Base-by-base conservation (phyloP, 2,797 vertebrate species). In the Smutsia temminckii region DNA sequence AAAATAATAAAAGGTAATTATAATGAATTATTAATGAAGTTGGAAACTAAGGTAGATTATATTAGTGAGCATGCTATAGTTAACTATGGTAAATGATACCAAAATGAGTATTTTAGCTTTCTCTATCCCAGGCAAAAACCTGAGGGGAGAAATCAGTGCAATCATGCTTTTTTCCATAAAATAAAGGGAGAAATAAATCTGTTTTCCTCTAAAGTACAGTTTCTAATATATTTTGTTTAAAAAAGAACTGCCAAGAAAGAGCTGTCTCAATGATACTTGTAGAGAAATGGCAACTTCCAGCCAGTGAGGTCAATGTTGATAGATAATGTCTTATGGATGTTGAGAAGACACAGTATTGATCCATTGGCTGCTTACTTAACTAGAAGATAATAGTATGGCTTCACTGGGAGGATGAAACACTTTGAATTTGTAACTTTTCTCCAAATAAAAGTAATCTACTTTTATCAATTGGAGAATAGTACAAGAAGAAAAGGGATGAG, bases 31-130 rank as follows among this genome's bases (percentile, higher is more conserved):
- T 95, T 95, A 97, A 96, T 93, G 81, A 96, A 96, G 93, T 89
- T 91, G 40, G 96, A 93, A 97, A 90, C 63, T 77, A 89, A 93
- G 27, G 46, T 96, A 90, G 89, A 75, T 55, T 87, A 87, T 88
- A 37, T 89, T 95, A 95, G 91, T 95, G 84, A 97, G 29, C 61
- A 55, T 95, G 42, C 94, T 96, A 93, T 95, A 97, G 96, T 98
- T 96, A 96, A 95, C 94, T 96, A 59, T 87, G 81, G 94, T 91
- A 96, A 96, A 94, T 61, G 29, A 88, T 92, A 96, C 88, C 51
- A 97, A 97, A 97, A 97, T 97, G 64, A 96, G 32, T 87, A 95
- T 97, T 96, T 92, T 96, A 95, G 23, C n/a, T 89, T 97, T 96
- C 92, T 95, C 91, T 96, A 81, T 95, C 95, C 64, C 53, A 96